phyloP scores from a whole-genome alignment of 2,888 invertebrate genomes.

The Dryadula phaetusa region DNA sequence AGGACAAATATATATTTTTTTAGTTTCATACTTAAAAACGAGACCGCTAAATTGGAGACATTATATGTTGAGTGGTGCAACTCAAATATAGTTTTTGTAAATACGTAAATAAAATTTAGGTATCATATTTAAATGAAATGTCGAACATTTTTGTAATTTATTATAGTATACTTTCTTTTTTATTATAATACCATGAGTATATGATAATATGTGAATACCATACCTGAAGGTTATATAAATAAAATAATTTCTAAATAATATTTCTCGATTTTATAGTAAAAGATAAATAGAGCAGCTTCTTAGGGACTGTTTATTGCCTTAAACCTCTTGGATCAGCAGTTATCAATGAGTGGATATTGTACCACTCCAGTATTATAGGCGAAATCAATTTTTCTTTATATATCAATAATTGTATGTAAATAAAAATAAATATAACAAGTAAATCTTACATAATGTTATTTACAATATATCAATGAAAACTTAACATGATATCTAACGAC shows the following conservation, averaged over 20 bases:
- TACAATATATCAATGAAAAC: conserved; percentile 2
- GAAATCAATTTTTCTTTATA: background rate
- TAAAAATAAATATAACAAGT: background rate
- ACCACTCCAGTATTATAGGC: background rate
- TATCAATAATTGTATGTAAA: background rate
- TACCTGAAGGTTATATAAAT: too few species aligned
- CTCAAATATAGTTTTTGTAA: too few species aligned
- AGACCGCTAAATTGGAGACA: too few species aligned
- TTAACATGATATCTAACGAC: conserved; percentile 23
- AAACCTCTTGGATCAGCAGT: background rate
- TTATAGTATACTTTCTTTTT: too few species aligned
- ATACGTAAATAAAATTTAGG: too few species aligned
- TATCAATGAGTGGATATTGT: background rate
- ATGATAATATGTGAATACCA: too few species aligned
- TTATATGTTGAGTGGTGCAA: too few species aligned
- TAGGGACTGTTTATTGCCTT: background rate
- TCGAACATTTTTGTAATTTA: too few species aligned
- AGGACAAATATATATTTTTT: background rate
- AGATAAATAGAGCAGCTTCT: background rate
- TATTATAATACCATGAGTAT: too few species aligned
- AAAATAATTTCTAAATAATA: too few species aligned
- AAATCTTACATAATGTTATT: conserved; percentile 5
- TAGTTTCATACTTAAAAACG: background rate
- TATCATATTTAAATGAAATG: too few species aligned
- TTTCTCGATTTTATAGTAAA: background rate